Evolutionary conservation across 2,113 vertebrate genomes (phyloP).

Genomic region (Dendrocopos noguchii): DNA sequence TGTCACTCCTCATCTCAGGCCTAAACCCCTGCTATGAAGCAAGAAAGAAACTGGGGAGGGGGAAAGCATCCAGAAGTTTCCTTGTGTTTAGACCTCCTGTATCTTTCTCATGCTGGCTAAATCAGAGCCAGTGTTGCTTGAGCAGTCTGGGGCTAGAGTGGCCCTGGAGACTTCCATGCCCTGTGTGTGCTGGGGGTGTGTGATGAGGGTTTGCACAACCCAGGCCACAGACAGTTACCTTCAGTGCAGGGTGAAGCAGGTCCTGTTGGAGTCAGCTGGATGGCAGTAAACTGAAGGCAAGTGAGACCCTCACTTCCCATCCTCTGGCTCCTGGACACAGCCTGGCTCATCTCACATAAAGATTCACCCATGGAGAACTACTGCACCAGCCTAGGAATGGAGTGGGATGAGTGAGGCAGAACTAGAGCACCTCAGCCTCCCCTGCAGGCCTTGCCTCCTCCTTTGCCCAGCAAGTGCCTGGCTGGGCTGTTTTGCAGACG

Average conservation of each 20-base stretch:
- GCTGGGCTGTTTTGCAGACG: not conserved
- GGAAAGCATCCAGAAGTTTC: not conserved
- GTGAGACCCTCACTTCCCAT: not conserved
- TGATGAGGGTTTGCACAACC: not conserved
- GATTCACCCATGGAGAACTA: not conserved
- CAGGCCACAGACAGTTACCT: not conserved
- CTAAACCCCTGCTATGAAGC: not conserved
- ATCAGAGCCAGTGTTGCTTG: not conserved
- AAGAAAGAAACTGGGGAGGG: not conserved
- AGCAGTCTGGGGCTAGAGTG: not conserved
- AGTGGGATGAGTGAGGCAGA: not conserved
- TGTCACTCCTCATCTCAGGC: not conserved
- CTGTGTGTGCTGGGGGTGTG: fast-evolving
- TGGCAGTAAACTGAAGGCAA: not conserved
- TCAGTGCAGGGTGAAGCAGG: not conserved
- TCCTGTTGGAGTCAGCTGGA: not conserved
- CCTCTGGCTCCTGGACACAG: not conserved
- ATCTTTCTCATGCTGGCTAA: not conserved
- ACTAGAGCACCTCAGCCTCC: fast-evolving
- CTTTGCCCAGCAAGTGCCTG: not conserved
- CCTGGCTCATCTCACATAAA: fast-evolving
- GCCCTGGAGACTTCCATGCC: fast-evolving
- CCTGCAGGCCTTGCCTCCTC: not conserved
- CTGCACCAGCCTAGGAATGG: not conserved
- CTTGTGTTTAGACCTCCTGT: not conserved